Evolutionary conservation across 2,113 vertebrate genomes (phyloP), one percentile per base, ranked within the genome.

Genomic region (Corythaixoides concolor): DNA sequence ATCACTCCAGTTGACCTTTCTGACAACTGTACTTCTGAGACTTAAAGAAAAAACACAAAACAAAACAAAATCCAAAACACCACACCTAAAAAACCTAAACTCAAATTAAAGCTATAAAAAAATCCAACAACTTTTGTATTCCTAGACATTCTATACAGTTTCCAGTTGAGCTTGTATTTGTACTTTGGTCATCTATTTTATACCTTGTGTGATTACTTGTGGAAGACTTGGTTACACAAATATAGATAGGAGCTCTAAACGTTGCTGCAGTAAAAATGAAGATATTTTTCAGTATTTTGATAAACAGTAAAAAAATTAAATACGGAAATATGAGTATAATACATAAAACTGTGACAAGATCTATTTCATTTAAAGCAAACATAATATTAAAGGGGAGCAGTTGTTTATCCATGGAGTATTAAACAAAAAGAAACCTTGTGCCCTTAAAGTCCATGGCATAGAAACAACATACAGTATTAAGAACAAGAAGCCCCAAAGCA

Each of bases 401-500:
- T n/a, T 82, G 45, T 74, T 85, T 62, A 73, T 52, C 74, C 35
- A 63, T 53, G 23, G 79, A 52, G 60, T 35, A 97, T 81, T 92
- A 97, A 82, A 77, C 30, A 93, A 58, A 91, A 89, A 67, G 47
- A 91, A 64, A 72, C 14, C 33, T 39, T 28, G 26, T 53, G 67
- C 55, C 58, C 85, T 67, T 94, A 8, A 86, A 97, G 87, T 76
- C 80, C 82, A 33, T 2, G 21, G 33, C 7, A 2, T 5, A 73
- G 43, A 64, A 90, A 68, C 12, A 91, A 33, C 74, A 82, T 14
- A 50, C n/a, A 91, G 30, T 78, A 92, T 52, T 80, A 91, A 85
- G 60, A 96, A 74, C n/a, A 97, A 72, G 35, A 80, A 95, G 33
- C 67, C 85, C 82, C 86, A 97, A 90, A 97, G 95, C 70, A 95